phyloP scores from a whole-genome alignment of 1,140 invertebrate genomes.

The Thaumatotibia leucotreta region DNA sequence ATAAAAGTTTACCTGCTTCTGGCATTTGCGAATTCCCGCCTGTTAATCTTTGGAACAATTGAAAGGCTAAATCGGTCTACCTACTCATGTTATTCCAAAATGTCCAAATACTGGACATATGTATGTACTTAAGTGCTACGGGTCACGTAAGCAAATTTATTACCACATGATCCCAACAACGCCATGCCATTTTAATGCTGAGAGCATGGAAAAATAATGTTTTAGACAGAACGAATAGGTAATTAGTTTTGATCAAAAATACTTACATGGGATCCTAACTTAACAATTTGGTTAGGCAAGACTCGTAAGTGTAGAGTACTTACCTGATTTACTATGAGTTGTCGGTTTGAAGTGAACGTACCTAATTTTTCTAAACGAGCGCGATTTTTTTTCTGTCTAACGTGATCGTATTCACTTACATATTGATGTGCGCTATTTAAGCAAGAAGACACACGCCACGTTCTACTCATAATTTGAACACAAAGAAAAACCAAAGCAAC shows the following conservation, averaged over 20 bases:
- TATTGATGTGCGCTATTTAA: too few relatives aligned
- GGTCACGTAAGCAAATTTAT: neutral
- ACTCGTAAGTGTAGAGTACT: too few relatives aligned
- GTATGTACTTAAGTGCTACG: neutral
- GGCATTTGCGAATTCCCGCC: slow-evolving; percentile 31
- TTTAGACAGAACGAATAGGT: too few relatives aligned
- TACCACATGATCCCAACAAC: neutral
- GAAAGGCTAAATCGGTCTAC: neutral
- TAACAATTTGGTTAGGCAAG: too few relatives aligned
- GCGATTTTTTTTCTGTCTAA: too few relatives aligned
- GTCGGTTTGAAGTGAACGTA: too few relatives aligned
- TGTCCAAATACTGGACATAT: neutral
- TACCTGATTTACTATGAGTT: too few relatives aligned
- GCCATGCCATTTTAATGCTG: neutral
- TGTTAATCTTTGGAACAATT: neutral
- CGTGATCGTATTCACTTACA: too few relatives aligned
- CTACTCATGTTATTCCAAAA: neutral
- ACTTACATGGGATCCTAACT: too few relatives aligned
- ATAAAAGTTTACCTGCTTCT: slow-evolving; percentile 41
- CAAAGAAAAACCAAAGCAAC: slow-evolving; percentile 9
- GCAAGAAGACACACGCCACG: neutral
- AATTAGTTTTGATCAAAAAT: too few relatives aligned
- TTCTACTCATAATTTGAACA: neutral
- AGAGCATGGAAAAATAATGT: neutral
- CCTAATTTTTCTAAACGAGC: too few relatives aligned